Conservation (phyloP, 2,113 vertebrate species). For the Oxygymnocypris stewartii region DNA sequence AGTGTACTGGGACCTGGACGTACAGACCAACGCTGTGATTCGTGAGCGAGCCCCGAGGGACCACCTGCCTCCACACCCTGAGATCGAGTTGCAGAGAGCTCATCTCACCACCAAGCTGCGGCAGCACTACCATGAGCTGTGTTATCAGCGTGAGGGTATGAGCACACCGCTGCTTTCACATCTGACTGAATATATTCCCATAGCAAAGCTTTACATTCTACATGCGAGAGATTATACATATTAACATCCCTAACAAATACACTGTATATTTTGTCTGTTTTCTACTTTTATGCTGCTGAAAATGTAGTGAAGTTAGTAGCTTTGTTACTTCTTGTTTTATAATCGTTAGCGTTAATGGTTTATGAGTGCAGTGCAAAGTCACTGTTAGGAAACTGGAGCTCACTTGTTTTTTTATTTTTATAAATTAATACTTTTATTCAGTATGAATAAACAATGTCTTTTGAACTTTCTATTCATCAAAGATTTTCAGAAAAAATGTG, state of each 20-base stretch:
- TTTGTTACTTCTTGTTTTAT: neutral
- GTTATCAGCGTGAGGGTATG: constrained; percentile 89
- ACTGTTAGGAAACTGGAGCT: neutral
- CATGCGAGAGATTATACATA: neutral
- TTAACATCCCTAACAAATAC: neutral
- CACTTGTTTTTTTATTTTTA: neutral
- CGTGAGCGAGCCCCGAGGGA: constrained; percentile 80
- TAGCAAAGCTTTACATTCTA: neutral
- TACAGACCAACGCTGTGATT: constrained; percentile 93
- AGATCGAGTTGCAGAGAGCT: constrained; percentile 92
- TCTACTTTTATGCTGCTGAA: neutral
- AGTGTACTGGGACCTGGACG: constrained; percentile 94
- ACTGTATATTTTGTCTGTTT: neutral
- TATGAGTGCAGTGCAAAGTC: neutral
- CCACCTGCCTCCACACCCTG: constrained; percentile 87
- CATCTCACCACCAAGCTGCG: constrained; percentile 93
- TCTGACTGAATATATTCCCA: neutral
- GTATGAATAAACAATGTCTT: too few relatives aligned
- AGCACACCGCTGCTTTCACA: neutral
- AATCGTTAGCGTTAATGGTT: neutral
- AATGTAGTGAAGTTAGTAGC: neutral
- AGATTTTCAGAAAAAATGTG: neutral
- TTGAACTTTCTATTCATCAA: neutral
- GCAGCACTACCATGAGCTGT: constrained; percentile 95
- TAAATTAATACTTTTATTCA: neutral